Evolutionary conservation across 2,888 invertebrate genomes (phyloP), one percentile per base, ranked within the genome.

Genomic region (Sphinx pinastri): DNA sequence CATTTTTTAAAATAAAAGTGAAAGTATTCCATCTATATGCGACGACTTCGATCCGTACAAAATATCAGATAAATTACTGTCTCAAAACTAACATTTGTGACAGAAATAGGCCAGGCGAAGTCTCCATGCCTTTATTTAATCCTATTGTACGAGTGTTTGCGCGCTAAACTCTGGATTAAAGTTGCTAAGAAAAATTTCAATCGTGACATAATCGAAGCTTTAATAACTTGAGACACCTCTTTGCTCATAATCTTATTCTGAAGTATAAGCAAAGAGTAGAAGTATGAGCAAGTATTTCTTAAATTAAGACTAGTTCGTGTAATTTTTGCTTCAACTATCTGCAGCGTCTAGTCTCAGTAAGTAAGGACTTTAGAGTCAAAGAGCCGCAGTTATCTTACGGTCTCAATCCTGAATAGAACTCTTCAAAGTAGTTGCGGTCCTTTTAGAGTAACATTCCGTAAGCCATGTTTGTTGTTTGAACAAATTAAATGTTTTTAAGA

Each of bases 351-450:
- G 63, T 16, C 47, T 47, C 19, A 2, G 45, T 63, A 59, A 31
- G 38, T 59, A 67, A 51, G 51, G 55, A 57, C 19, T 58, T 51
- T 57, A 51, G 49, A 67, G 70, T 70, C 67, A 70, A 70, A 70
- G 70, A 67, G 67, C 19, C 45, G 54, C 38, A 67, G 59, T 71
- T 71, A 58, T 70, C 70, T 69, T 71, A 68, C 68, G 47, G 49
- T 73, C 73, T 57, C 31, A 67, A 66, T 73, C 67, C 72, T 70
- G 71, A 74, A 73, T 76, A 74, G 75, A 76, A 73, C 73, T 75
- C 59, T 16, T 54, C 38, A 67, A 72, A 71, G 72, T 72, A 73
- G 73, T 72, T 73, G 74, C 70, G 72, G 75, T 75, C 75, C 72
- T 75, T 75, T 72, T 71, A 68, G 72, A 74, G 74, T 72, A 73